Percentiles rank a stretch among this genome's conserved stretches.
Conservation (phyloP, 1,140 invertebrate genomes). For the Aphaenogaster floridana region DNA sequence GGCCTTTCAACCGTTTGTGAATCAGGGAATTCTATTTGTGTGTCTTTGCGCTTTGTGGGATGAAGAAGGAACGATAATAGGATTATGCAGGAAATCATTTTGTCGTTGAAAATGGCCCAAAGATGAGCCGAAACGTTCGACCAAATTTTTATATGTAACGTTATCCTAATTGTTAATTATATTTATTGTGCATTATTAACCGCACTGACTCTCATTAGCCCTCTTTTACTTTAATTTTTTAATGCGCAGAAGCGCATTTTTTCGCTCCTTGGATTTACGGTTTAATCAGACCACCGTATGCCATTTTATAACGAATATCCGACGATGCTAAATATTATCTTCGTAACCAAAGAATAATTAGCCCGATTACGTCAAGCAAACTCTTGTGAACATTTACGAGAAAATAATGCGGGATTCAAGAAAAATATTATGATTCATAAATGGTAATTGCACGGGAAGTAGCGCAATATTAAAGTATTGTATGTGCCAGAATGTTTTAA, state of each 20-base stretch:
- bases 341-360: not conserved
- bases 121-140: too few species aligned
- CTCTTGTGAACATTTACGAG: slow-evolving; percentile 5
- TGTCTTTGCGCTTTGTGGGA: too few species aligned
- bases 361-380: not conserved
- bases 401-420: not conserved
- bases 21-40: too few species aligned
- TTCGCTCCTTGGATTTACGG: not conserved
- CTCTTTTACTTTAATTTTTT: too few species aligned
- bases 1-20: too few species aligned
- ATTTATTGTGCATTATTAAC: too few species aligned
- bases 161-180: too few species aligned
- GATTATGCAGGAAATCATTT: too few species aligned
- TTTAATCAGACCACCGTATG: not conserved
- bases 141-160: too few species aligned
- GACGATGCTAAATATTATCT: not conserved
- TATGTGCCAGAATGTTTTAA: not conserved
- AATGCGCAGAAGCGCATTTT: not conserved
- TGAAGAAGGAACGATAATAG: too few species aligned
- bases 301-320: not conserved
- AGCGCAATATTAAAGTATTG: slow-evolving; percentile 12
- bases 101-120: too few species aligned
- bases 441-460: not conserved
- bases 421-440: slow-evolving; percentile 3
- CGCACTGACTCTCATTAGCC: too few species aligned